Percentiles rank a stretch among this genome's conserved stretches.
Evolutionary conservation across 92 coral and sea anemone species (phyloP).

Genomic region (Epizoanthus fatuus): DNA sequence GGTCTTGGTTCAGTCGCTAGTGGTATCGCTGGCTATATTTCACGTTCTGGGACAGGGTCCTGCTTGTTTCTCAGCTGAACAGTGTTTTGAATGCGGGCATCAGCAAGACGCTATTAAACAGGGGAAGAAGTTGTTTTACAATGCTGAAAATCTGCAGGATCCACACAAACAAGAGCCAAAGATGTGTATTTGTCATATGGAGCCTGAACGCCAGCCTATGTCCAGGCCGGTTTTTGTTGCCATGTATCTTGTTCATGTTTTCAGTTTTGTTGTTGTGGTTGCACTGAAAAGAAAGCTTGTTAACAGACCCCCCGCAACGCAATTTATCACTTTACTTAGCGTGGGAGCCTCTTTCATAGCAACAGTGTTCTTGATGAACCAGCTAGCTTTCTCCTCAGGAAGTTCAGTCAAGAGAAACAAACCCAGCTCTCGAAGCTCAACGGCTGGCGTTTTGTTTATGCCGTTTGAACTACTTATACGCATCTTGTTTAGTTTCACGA

Average conservation of each 20-base stretch:
- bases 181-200: slow-evolving; percentile 17
- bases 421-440: background rate
- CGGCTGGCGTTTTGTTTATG: background rate
- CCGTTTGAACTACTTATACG: background rate
- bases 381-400: background rate
- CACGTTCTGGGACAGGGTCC: slow-evolving; percentile 23
- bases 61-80: slow-evolving; percentile 18
- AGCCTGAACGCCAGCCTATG: background rate
- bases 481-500: background rate
- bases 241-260: slow-evolving; percentile 18
- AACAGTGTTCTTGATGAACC: slow-evolving; percentile 22
- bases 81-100: slow-evolving; percentile 24
- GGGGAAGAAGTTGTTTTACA: background rate
- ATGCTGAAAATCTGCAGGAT: background rate
- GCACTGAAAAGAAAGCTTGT: slow-evolving; percentile 25
- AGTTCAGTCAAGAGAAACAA: background rate
- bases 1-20: too few species aligned
- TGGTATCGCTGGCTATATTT: background rate
- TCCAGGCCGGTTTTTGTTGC: slow-evolving; percentile 15
- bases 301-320: slow-evolving; percentile 25
- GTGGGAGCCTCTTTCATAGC: slow-evolving; percentile 17
- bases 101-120: background rate
- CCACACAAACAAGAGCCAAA: background rate
- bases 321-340: background rate
- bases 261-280: slow-evolving; percentile 33